Conservation (phyloP, 2,113 vertebrate species). For the Willisornis vidua region DNA sequence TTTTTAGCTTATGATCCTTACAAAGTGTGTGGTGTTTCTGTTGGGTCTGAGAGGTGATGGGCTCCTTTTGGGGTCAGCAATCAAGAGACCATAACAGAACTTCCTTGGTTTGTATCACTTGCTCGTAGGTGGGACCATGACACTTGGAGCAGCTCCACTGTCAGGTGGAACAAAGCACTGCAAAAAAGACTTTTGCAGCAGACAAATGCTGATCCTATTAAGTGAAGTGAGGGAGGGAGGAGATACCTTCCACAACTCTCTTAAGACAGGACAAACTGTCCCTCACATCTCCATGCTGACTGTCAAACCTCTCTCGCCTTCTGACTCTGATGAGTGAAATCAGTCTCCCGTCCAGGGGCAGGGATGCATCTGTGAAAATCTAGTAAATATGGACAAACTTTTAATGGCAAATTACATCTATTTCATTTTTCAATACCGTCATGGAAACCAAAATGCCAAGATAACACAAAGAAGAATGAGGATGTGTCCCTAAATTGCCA, state of each 20-base stretch:
- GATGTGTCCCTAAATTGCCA: background rate
- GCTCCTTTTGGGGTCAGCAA: background rate
- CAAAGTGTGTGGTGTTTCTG: background rate
- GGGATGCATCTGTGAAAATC: background rate
- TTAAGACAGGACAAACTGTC: background rate
- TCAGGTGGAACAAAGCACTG: background rate
- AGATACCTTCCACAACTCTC: background rate
- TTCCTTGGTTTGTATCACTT: background rate
- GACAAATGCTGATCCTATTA: background rate
- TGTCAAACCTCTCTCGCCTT: background rate
- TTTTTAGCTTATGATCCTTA: background rate
- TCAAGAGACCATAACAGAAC: background rate
- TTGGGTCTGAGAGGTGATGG: background rate
- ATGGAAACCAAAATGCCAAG: background rate
- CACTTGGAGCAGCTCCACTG: background rate
- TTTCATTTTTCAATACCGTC: background rate
- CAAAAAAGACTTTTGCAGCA: background rate
- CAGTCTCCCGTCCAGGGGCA: background rate
- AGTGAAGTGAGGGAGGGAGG: background rate
- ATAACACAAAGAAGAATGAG: background rate
- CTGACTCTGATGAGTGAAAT: background rate
- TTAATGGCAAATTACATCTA: background rate
- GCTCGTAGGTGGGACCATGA: background rate
- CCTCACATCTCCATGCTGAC: fast-evolving
- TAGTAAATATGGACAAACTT: background rate